Base-by-base conservation (phyloP, 2,888 invertebrate genomes). In the Ormyrus rosae region DNA sequence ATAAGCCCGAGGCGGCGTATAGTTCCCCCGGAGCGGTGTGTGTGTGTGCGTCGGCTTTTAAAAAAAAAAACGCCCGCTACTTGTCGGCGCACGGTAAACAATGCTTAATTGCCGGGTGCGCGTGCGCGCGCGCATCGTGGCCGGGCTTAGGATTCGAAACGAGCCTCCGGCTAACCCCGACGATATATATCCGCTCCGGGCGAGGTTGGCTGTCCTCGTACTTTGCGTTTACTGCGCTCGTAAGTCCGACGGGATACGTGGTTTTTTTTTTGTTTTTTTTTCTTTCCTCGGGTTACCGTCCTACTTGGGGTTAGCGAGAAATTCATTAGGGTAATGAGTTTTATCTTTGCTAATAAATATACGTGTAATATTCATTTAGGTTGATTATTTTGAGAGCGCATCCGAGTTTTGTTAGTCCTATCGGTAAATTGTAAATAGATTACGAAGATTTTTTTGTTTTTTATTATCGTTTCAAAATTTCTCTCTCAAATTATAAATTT, bases 91-190 rank as follows among this genome's bases (percentile, higher is more conserved):
- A 53, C 55, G 46, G 63, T 76, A 76, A 76, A 69, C 63, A 76
- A 76, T 55, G 63, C 69, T 76, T 76, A 76, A 76, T 76, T 60
- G 48, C 13, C 13, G 50, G n/a, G 13, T n/a, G 13, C 58, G 56
- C 13, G 10, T 10, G 51, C 6, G 53, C 10, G 53, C 10, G 34
- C n/a, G 13, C 58, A 56, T 55, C 56, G 56, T 3, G 13, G 13
- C 19, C 2, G n/a, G 13, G 13, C 48, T 10, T 46, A 56, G 55
- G 48, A 64, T 64, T 64, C 53, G 45, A 56, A 73, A 64, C 55
- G 45, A 34, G 53, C 11, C 45, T 45, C 13, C 6, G 50, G 9
- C 48, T 10, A 34, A 34, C 34, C 34, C 34, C 34, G 34, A 34
- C 34, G 34, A 34, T 19, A 19, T 19, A 19, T 19, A 19, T 4